Conservation (phyloP, 2,888 invertebrate species). For the Hirtodrosophila histrioides region DNA sequence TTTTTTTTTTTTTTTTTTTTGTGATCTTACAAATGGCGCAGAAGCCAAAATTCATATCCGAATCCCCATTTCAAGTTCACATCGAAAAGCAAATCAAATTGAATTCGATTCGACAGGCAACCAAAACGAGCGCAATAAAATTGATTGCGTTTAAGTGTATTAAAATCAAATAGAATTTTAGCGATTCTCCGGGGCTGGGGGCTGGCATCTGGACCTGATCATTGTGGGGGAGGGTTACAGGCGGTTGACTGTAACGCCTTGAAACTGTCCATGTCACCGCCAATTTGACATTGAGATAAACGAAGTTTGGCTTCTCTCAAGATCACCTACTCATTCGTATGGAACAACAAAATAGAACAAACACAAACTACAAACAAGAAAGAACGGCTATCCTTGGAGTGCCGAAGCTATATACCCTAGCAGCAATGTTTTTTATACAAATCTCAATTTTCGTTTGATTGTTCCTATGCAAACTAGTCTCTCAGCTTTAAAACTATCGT, state of each 20-base stretch:
- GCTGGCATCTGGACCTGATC: slow-evolving; percentile 49
- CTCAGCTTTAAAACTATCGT: too few species aligned
- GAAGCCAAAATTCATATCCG: slow-evolving; percentile 35
- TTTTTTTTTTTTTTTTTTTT: slow-evolving; percentile 1
- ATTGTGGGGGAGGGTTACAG: slow-evolving; percentile 11
- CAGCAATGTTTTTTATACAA: too few species aligned
- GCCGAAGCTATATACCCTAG: too few species aligned
- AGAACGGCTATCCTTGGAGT: too few species aligned
- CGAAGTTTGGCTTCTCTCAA: slow-evolving; percentile 58
- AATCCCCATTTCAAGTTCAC: slow-evolving; percentile 29
- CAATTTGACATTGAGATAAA: slow-evolving; percentile 57
- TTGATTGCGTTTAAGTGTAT: slow-evolving; percentile 77
- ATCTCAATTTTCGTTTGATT: too few species aligned
- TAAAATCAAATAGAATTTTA: slow-evolving; percentile 70
- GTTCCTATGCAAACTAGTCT: too few species aligned
- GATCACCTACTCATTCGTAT: slow-evolving; percentile 9
- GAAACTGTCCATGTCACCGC: slow-evolving; percentile 47
- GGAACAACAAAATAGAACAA: neutral
- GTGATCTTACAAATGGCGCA: slow-evolving; percentile 48
- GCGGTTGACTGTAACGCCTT: slow-evolving; percentile 16
- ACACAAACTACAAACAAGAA: too few species aligned
- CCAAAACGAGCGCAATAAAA: slow-evolving; percentile 76
- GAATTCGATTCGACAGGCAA: slow-evolving; percentile 74
- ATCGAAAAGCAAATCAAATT: slow-evolving; percentile 74
- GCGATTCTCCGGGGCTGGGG: slow-evolving; percentile 31